Evolutionary conservation across 2,888 invertebrate species (phyloP).

Genomic region (Plusia festucae): DNA sequence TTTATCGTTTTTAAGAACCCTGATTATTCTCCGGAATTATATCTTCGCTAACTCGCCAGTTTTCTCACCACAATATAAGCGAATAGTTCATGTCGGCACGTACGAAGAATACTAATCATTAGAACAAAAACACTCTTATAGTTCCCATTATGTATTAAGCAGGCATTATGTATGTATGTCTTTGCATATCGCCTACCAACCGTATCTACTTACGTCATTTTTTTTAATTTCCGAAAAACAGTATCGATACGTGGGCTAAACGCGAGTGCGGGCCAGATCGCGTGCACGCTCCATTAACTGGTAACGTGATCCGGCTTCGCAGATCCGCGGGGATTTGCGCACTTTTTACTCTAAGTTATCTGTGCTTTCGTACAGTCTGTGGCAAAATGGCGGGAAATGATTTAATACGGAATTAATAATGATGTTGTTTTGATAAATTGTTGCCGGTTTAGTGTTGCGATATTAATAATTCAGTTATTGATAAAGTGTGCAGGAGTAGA

Average conservation of each 20-base stretch:
- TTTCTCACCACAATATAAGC: constrained; percentile 4
- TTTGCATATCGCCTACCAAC: constrained; percentile 33
- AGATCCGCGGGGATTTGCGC: constrained; percentile 57
- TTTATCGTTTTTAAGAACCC: not conserved
- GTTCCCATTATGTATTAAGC: not conserved
- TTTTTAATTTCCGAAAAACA: constrained; percentile 58
- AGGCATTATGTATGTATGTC: constrained; percentile 2
- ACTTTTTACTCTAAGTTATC: constrained; percentile 54
- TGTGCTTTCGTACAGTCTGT: constrained; percentile 37
- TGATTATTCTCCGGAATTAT: not conserved
- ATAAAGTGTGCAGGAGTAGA: not conserved
- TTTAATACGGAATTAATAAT: constrained; percentile 5
- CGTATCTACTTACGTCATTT: constrained; percentile 47
- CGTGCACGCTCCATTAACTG: constrained; percentile 60
- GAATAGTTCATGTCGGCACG: constrained; percentile 5
- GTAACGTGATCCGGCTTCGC: constrained; percentile 53
- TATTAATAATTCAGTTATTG: constrained; percentile 4
- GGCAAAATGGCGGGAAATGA: constrained; percentile 26
- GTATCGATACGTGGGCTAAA: constrained; percentile 50
- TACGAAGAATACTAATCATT: not conserved
- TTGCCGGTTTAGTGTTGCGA: not conserved
- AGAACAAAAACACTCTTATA: not conserved
- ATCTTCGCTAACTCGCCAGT: not conserved
- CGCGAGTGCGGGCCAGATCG: constrained; percentile 40
- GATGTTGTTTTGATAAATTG: constrained; percentile 6